These are phyloP conservation scores for Schrankia costaestrigalis DNA, from an alignment of 2,888 invertebrate genomes.

Conservation along the genomic window DNA sequence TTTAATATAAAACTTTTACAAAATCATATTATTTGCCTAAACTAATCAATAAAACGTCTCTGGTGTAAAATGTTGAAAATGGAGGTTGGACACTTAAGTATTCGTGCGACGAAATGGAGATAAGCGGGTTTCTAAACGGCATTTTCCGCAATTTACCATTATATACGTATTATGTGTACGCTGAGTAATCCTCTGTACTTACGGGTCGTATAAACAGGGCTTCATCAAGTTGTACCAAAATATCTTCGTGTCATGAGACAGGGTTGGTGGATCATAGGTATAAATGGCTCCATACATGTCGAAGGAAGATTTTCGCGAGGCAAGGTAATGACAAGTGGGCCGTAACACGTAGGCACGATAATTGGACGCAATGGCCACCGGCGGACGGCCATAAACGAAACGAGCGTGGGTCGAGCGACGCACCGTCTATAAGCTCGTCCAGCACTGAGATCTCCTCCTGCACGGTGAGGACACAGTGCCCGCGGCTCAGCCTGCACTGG, in stretches of 20 bases:
- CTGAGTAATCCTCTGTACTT: too few relatives aligned
- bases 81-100: too few relatives aligned
- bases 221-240: too few relatives aligned
- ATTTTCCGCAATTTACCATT: too few relatives aligned
- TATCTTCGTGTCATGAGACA: conserved; percentile 21
- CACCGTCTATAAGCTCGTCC: conserved; percentile 59
- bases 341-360: conserved; percentile 74
- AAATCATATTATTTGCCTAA: too few relatives aligned
- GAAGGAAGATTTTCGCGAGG: conserved; percentile 68
- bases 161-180: too few relatives aligned
- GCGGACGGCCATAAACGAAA: conserved; percentile 66
- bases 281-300: conserved; percentile 46
- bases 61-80: too few relatives aligned
- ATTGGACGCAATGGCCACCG: conserved; percentile 74
- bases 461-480: conserved; percentile 4
- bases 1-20: too few relatives aligned
- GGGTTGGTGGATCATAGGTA: conserved; percentile 21
- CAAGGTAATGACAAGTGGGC: conserved; percentile 71
- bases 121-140: too few relatives aligned
- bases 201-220: too few relatives aligned
- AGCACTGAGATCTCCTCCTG: conserved; percentile 34
- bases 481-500: conserved; percentile 42
- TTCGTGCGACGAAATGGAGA: too few relatives aligned
- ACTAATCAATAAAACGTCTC: too few relatives aligned
- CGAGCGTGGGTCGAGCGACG: conserved; percentile 69